Percentiles rank a stretch among this genome's conserved stretches.
These are phyloP conservation scores for Limnothrissa miodon DNA, from an alignment of 2,113 vertebrate species.

Conservation along the genomic window DNA sequence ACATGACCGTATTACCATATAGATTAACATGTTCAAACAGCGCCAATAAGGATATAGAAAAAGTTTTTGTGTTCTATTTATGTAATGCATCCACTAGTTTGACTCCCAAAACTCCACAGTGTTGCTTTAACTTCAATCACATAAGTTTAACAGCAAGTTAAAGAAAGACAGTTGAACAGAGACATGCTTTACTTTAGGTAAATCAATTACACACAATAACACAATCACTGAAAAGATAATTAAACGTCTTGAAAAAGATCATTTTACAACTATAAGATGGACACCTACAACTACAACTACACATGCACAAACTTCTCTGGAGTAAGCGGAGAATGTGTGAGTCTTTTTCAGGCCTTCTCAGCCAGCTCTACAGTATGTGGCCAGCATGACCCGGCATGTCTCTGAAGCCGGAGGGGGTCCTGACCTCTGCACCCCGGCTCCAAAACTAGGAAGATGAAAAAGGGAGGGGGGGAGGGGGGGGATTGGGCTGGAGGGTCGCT, in stretches of 20 bases:
- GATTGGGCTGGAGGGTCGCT: conserved; percentile 66
- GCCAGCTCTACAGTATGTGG: conserved; percentile 71
- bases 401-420: conserved; percentile 77
- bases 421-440: conserved; percentile 72
- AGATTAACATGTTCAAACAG: too few relatives aligned
- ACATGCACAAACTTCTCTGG: conserved; percentile 23
- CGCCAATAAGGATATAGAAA: too few relatives aligned
- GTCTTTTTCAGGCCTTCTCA: conserved; percentile 61
- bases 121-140: not conserved
- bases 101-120: too few relatives aligned
- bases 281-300: not conserved
- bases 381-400: conserved; percentile 77
- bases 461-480: conserved; percentile 60
- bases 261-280: not conserved
- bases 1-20: too few relatives aligned
- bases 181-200: not conserved
- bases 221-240: not conserved
- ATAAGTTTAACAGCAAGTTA: not conserved
- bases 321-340: conserved; percentile 26
- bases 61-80: too few relatives aligned
- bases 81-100: too few relatives aligned
- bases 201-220: not conserved
- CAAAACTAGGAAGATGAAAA: conserved; percentile 78
- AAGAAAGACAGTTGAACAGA: not conserved
- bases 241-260: not conserved